Percentiles rank a stretch among this genome's conserved stretches.
Conservation (phyloP, 2,888 invertebrate species). For the Brassicogethes aeneus region DNA sequence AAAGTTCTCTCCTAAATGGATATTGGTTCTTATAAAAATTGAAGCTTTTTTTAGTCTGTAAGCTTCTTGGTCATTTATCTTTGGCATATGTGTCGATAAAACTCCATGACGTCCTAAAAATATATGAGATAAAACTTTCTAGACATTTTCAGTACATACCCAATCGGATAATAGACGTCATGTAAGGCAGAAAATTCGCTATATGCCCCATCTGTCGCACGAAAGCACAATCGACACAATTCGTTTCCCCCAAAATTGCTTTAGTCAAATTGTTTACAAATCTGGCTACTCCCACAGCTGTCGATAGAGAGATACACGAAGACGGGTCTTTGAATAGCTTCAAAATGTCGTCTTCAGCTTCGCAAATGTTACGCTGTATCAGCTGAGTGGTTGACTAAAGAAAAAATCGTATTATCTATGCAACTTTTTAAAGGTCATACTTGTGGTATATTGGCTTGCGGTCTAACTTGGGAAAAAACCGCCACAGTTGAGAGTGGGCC, state of each 20-base stretch:
- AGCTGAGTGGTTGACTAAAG: constrained; percentile 1
- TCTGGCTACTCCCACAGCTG: constrained; percentile 31
- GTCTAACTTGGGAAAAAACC: constrained; percentile 32
- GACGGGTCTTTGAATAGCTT: no score
- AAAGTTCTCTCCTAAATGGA: constrained; percentile 29
- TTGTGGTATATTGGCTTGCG: constrained; percentile 9
- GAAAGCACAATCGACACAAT: constrained; percentile 35
- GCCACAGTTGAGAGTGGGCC: constrained; percentile 29
- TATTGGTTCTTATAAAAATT: constrained; percentile 25
- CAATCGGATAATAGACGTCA: constrained; percentile 32
- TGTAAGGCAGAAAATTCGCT: constrained; percentile 33
- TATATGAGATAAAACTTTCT: constrained; percentile 1
- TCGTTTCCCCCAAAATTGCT: constrained; percentile 29
- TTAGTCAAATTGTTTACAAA: constrained; percentile 30
- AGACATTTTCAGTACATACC: constrained; percentile 24
- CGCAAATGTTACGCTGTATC: constrained; percentile 25
- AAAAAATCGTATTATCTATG: no score
- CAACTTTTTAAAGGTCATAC: no score
- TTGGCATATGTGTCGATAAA: constrained; percentile 33
- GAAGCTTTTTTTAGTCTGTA: constrained; percentile 27
- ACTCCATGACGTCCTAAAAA: constrained; percentile 31
- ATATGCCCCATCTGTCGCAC: constrained; percentile 35
- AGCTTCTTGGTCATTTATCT: constrained; percentile 29
- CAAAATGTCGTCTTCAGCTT: constrained; percentile 27
- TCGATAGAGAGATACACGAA: constrained; percentile 25